phyloP scores from a whole-genome alignment of 2,113 vertebrate species.

The Cinclus cinclus region DNA sequence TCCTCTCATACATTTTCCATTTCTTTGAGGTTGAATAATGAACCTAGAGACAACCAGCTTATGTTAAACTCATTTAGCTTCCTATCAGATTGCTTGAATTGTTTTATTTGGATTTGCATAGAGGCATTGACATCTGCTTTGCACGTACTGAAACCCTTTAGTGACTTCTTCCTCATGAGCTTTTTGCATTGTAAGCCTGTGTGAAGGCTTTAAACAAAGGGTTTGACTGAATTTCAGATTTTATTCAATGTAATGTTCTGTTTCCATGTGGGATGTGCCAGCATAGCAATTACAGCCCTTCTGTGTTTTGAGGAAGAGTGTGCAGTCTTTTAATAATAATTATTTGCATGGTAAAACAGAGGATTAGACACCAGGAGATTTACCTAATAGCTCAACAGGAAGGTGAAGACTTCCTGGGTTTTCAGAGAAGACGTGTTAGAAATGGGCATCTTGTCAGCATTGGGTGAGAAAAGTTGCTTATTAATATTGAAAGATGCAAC shows the following conservation, averaged over 20 bases:
- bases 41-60: conserved; percentile 9
- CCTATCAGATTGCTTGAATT: background rate
- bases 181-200: background rate
- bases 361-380: background rate
- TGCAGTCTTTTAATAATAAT: background rate
- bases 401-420: background rate
- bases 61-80: conserved; percentile 32
- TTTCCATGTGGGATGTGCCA: background rate
- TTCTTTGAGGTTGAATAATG: conserved; percentile 20
- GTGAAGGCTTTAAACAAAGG: background rate
- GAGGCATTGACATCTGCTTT: background rate
- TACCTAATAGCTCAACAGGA: background rate
- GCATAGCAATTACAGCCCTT: background rate
- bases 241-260: background rate
- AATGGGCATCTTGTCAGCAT: background rate
- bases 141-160: background rate
- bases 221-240: background rate
- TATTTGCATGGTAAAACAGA: background rate
- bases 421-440: background rate
- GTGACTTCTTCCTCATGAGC: background rate
- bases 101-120: background rate
- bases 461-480: background rate
- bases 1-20: background rate
- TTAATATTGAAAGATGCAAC: background rate
- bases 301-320: background rate